Base-by-base conservation (phyloP, 2,888 invertebrate genomes). In the Lasioglossum leucozonium region DNA sequence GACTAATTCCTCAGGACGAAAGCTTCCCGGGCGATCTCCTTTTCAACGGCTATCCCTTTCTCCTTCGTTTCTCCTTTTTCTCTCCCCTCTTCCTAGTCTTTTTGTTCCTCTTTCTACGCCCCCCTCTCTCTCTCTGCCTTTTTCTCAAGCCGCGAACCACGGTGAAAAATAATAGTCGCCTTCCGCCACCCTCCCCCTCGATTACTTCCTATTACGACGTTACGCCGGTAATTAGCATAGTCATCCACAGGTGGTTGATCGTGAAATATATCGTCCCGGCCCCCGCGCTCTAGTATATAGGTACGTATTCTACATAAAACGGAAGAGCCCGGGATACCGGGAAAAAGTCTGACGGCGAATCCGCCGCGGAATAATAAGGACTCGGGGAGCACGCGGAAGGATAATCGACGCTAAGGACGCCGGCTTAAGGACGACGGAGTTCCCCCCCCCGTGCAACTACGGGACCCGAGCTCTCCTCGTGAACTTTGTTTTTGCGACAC, bases 211-310 rank as follows among this genome's bases (percentile, higher is more conserved):
- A 84, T 90, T 89, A 86, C 85, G 86, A 90, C 89, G 87, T 90
- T 89, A 89, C 89, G 90, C 84, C 69, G 76, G 84, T 90, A 90
- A 90, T 90, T 90, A 90, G 89, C 90, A 90, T 90, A 90, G 89
- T 90, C 90, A 90, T 90, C 90, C 90, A 90, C 90, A 90, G 90
- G 90, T 90, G 90, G 90, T 90, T 90, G 90, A 90, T 90, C 89
- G 88, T 90, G 88, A 90, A 88, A 89, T 90, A 90, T 85, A 88
- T 90, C 83, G 86, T n/a, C 82, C 47, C 47, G 40, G 72, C 79
- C 65, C 76, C n/a, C 22, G 51, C 22, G 51, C 65, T n/a, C n/a
- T 65, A 75, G 86, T 86, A 78, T 62, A 74, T 82, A 76, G 44
- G 42, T 79, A 74, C 55, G 51, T 51, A 51, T n/a, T 51, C 77